phyloP scores from a whole-genome alignment of 2,888 invertebrate species.

The Allacma fusca region DNA sequence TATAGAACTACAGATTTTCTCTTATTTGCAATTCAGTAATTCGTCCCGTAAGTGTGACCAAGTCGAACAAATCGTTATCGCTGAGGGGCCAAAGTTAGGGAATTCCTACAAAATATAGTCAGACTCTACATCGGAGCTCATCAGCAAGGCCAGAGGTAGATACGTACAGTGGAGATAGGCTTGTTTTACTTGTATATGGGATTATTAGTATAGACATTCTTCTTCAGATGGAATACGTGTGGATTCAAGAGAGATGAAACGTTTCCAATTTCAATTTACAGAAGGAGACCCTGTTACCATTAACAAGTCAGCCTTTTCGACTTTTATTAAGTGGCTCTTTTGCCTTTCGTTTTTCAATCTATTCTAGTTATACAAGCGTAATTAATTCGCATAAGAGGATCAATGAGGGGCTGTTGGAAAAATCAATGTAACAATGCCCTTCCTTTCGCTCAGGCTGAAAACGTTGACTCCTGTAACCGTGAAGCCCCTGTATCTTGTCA shows the following conservation, averaged over 20 bases:
- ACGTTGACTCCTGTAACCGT: not conserved
- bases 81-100: not conserved
- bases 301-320: constrained; percentile 4
- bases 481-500: too few relatives aligned
- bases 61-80: constrained; percentile 21
- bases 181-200: too few relatives aligned
- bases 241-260: not conserved
- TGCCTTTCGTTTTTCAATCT: constrained; percentile 22
- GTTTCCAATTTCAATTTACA: constrained; percentile 24
- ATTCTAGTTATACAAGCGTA: constrained; percentile 38
- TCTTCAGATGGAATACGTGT: too few relatives aligned
- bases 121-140: too few relatives aligned
- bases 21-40: constrained; percentile 5
- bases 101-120: too few relatives aligned
- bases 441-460: not conserved
- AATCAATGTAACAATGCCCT: not conserved
- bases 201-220: too few relatives aligned
- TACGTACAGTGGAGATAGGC: too few relatives aligned
- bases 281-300: constrained; percentile 15
- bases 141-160: too few relatives aligned
- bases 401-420: not conserved
- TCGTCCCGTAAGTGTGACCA: constrained; percentile 27
- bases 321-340: constrained; percentile 30
- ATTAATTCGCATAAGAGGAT: constrained; percentile 36
- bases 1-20: too few relatives aligned